Percentiles rank a stretch among this genome's conserved stretches.
These are phyloP conservation scores for Entelurus aequoreus DNA, from an alignment of 2,113 vertebrate species.

Conservation along the genomic window DNA sequence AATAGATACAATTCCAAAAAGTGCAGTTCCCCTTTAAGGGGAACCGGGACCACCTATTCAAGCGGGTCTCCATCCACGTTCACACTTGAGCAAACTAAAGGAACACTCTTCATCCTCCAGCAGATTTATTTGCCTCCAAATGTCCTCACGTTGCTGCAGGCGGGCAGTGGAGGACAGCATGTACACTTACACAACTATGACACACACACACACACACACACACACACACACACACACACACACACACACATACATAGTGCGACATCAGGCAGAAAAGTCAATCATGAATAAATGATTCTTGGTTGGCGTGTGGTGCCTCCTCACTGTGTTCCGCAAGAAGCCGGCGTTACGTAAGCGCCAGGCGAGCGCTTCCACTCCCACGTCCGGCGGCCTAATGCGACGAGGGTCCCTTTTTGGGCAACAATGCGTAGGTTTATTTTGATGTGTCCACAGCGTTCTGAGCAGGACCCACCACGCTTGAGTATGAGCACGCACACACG, in stretches of 20 bases:
- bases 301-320: neutral
- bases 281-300: no score
- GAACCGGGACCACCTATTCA: no score
- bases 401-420: neutral
- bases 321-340: slow-evolving; percentile 11
- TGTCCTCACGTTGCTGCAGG: neutral
- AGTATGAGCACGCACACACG: neutral
- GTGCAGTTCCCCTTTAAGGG: no score
- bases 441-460: neutral
- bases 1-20: no score
- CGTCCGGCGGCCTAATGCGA: no score
- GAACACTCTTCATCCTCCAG: slow-evolving; percentile 15
- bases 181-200: neutral
- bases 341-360: slow-evolving; percentile 31
- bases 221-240: neutral
- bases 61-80: no score
- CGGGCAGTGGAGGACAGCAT: neutral
- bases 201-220: neutral
- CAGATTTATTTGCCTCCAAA: slow-evolving; percentile 12
- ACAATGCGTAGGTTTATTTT: slow-evolving; percentile 3
- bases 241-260: neutral
- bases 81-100: neutral
- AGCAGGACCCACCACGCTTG: no score
- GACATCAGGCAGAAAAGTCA: no score
- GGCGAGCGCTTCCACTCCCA: slow-evolving; percentile 2